Base-by-base conservation (phyloP, 1,140 invertebrate species). In the Drosophila busckii region DNA sequence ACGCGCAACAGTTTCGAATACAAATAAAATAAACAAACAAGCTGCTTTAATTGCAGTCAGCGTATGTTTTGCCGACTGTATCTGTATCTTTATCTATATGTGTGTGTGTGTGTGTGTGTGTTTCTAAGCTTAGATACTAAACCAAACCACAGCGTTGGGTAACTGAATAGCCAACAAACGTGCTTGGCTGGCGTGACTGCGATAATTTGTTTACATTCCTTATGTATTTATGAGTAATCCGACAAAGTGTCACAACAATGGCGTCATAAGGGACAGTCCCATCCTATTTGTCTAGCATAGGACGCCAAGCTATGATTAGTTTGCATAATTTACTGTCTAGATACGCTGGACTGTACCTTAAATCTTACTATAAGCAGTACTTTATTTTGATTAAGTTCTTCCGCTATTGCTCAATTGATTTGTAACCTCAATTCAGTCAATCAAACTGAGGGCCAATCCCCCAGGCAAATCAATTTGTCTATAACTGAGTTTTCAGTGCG, bases 391-490 rank as follows among this genome's bases (percentile, higher is more conserved):
- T 48, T 20, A 34, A 8, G 2, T 29, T 40, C 34, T 65, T 31
- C 12, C n/a, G 6, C 12, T 29, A 42, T n/a, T 35, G 19, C 26
- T 50, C 73, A 80, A 78, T 78, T 78, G 71, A 71, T 68, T 78
- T 78, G 71, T 60, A 68, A 64, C 63, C 73, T 68, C 73, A 71
- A 78, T 78, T 71, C 45, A 55, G 70, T 53, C 71, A 78, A 63
- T 71, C 49, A 61, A 60, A 52, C 10, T 56, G 49, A 44, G 53
- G 42, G 42, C 48, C 28, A 8, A 23, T 29, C 38, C 23, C 22
- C 31, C 26, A 8, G 4, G 13, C 26, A 15, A 63, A 67, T 55
- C 64, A 54, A 75, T 55, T 69, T 64, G 59, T 60, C 55, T 73
- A 66, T 56, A 66, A 58, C 53, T 48, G 38, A 64, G 42, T 68